phyloP scores from a whole-genome alignment of 1,140 invertebrate species.

The Calephelis virginiensis region DNA sequence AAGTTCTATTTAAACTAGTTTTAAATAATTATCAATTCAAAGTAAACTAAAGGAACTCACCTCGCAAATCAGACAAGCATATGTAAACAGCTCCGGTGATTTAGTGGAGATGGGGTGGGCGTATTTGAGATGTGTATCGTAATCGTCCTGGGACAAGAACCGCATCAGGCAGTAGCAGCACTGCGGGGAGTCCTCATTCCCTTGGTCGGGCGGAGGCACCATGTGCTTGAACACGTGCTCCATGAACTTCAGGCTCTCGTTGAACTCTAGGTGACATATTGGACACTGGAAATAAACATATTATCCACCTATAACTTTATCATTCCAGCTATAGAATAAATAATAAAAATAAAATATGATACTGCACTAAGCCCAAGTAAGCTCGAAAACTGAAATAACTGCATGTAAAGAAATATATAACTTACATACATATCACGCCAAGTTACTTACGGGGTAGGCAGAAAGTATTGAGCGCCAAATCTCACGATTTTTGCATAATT shows the following conservation, averaged over 20 bases:
- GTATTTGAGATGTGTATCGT: slow-evolving; percentile 78
- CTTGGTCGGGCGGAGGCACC: slow-evolving; percentile 57
- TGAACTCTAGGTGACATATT: slow-evolving; percentile 79
- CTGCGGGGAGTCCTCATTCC: slow-evolving; percentile 60
- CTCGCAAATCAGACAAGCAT: slow-evolving; percentile 86
- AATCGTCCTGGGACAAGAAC: slow-evolving; percentile 68
- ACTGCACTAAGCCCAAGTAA: too few relatives aligned
- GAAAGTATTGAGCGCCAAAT: too few relatives aligned
- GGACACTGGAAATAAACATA: slow-evolving; percentile 69
- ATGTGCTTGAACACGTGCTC: slow-evolving; percentile 85
- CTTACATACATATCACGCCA: too few relatives aligned
- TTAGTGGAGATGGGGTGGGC: slow-evolving; percentile 81
- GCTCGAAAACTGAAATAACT: too few relatives aligned
- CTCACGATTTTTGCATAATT: too few relatives aligned
- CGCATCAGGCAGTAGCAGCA: slow-evolving; percentile 80
- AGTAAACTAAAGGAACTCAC: slow-evolving; percentile 45
- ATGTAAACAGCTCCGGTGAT: slow-evolving; percentile 70
- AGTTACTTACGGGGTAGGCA: too few relatives aligned
- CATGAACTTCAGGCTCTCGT: slow-evolving; percentile 83
- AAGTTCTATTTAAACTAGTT: too few relatives aligned
- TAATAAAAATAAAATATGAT: too few relatives aligned
- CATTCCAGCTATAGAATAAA: too few relatives aligned
- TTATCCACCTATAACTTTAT: too few relatives aligned
- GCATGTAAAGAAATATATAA: too few relatives aligned
- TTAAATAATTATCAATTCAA: too few relatives aligned